These are phyloP conservation scores for Onychomys torridus DNA, from an alignment of 2,797 vertebrate genomes.

Conservation along the genomic window DNA sequence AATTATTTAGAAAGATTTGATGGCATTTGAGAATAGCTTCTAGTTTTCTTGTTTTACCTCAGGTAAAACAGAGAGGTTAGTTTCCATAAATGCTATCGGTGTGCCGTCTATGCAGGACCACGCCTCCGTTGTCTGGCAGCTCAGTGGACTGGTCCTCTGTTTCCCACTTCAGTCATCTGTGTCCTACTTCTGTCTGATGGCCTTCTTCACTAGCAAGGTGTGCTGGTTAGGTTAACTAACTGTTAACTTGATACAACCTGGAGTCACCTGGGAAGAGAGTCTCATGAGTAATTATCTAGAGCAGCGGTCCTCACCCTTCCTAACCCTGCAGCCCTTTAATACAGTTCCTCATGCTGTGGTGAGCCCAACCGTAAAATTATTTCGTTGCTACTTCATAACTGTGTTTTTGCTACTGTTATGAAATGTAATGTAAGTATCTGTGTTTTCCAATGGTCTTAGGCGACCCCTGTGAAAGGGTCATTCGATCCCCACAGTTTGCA, in stretches of 20 bases:
- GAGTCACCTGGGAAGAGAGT: not conserved
- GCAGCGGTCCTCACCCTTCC: not conserved
- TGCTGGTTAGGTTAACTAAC: not conserved
- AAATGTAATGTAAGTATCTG: not conserved
- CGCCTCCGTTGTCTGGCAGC: not conserved
- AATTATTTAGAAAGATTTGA: slow-evolving; percentile 40
- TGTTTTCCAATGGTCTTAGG: not conserved
- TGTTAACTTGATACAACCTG: too few species aligned
- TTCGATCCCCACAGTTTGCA: not conserved
- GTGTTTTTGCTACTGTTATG: not conserved
- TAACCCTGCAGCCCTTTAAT: not conserved
- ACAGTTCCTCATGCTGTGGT: not conserved
- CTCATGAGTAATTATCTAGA: not conserved
- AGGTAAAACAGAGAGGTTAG: not conserved
- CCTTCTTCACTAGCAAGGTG: not conserved
- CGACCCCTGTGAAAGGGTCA: not conserved
- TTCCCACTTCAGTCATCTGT: not conserved
- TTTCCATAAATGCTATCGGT: not conserved
- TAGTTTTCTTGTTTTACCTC: not conserved
- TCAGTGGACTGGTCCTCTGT: not conserved
- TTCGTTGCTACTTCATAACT: not conserved
- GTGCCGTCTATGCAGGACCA: not conserved
- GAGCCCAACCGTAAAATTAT: not conserved
- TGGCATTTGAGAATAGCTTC: slow-evolving; percentile 27
- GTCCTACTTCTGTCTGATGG: not conserved